Evolutionary conservation across 1,140 invertebrate genomes (phyloP).

Genomic region (Platorchestia sp.): DNA sequence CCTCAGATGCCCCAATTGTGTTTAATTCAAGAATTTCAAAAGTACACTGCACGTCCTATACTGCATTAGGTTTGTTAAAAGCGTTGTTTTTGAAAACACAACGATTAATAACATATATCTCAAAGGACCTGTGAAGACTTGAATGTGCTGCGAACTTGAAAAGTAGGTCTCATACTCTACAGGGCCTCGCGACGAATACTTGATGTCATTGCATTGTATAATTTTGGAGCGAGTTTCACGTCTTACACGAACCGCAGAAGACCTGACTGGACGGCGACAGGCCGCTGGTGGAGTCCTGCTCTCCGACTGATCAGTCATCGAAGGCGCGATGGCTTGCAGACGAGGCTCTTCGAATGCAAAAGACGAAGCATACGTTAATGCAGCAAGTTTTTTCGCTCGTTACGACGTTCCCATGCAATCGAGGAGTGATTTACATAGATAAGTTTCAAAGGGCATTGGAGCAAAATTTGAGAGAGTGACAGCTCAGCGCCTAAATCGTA

Average conservation of each 20-base stretch:
- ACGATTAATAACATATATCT: too few species aligned
- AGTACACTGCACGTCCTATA: too few species aligned
- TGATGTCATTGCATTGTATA: not conserved
- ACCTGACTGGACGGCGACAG: too few species aligned
- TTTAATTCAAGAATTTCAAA: too few species aligned
- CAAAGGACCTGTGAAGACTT: too few species aligned
- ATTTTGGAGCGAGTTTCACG: not conserved
- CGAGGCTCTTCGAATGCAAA: not conserved
- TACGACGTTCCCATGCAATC: conserved; percentile 39
- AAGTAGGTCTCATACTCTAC: not conserved
- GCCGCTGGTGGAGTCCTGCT: not conserved
- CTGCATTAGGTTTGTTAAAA: too few species aligned
- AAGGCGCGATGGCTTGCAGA: not conserved
- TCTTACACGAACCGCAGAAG: not conserved
- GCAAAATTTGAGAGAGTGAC: conserved; percentile 44
- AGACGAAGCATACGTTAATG: conserved; percentile 15
- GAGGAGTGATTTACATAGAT: conserved; percentile 50
- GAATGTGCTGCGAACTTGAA: not conserved
- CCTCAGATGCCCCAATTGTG: too few species aligned
- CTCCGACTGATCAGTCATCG: not conserved
- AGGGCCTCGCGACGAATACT: not conserved
- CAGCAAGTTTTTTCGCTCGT: conserved; percentile 34
- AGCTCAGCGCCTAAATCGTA: conserved; percentile 27
- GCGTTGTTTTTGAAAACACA: too few species aligned
- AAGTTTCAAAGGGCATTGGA: conserved; percentile 51